phyloP scores from a whole-genome alignment of 23 tunicate species.

The Diplosoma virens region DNA sequence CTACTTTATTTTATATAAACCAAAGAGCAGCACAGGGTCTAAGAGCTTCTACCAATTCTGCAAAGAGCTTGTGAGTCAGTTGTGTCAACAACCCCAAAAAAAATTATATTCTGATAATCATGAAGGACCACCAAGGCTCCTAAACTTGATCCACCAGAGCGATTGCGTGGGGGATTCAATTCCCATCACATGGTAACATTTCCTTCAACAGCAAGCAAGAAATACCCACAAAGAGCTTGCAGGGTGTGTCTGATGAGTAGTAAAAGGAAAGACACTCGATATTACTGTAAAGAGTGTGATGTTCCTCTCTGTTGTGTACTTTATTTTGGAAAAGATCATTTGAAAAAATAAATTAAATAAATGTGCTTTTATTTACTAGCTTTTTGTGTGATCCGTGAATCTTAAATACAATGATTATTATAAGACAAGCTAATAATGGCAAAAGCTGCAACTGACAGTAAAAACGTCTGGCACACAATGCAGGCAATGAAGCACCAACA shows the following conservation, averaged over 20 bases:
- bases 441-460: too few relatives aligned
- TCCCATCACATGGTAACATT: background rate
- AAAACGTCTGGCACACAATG: too few relatives aligned
- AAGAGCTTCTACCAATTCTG: background rate
- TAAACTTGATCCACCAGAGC: background rate
- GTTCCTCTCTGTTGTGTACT: slow-evolving; percentile 9
- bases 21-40: slow-evolving; percentile 9
- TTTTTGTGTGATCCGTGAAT: background rate
- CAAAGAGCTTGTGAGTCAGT: slow-evolving; percentile 15
- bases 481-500: too few relatives aligned
- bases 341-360: background rate
- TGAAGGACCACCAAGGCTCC: slow-evolving; percentile 18
- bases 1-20: slow-evolving; percentile 18
- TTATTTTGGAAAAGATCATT: slow-evolving; percentile 1
- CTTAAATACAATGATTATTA: too few relatives aligned
- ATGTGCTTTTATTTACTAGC: slow-evolving; percentile 8
- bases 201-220: slow-evolving; percentile 9
- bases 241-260: background rate
- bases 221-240: slow-evolving; percentile 10
- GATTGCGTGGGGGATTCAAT: slow-evolving; percentile 18
- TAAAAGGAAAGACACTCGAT: slow-evolving; percentile 8
- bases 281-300: slow-evolving; percentile 12
- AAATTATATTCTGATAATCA: background rate
- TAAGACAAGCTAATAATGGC: too few relatives aligned
- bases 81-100: slow-evolving; percentile 12